A percentile compares a stretch with the other conserved stretches of the same genome.
phyloP scores from a whole-genome alignment of 2,113 vertebrate species.

The Eublepharis macularius region DNA sequence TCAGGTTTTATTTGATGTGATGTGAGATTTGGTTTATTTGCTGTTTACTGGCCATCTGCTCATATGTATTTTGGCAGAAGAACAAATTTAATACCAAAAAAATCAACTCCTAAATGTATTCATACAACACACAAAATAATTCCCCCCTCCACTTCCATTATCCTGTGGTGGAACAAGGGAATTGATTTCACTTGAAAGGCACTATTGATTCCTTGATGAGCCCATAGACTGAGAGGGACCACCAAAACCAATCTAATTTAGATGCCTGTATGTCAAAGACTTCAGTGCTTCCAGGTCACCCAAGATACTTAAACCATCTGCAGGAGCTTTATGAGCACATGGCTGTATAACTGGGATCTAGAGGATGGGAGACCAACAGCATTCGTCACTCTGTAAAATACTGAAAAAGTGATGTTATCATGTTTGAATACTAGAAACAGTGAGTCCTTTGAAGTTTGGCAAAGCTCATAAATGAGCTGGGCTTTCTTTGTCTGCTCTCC shows the following conservation, averaged over 20 bases:
- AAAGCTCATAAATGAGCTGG: no score
- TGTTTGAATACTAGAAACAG: no score
- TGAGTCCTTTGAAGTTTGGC: no score
- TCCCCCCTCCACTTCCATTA: neutral
- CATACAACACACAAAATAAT: neutral
- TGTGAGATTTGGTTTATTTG: neutral
- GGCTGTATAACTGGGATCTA: neutral
- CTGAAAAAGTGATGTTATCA: no score
- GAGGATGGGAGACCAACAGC: neutral
- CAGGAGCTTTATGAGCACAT: neutral
- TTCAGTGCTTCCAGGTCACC: neutral
- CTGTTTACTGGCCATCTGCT: neutral
- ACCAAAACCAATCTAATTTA: neutral
- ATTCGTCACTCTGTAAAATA: neutral
- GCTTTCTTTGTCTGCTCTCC: no score
- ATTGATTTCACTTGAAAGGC: neutral
- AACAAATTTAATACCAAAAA: neutral
- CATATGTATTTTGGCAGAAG: neutral
- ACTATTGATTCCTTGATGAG: neutral
- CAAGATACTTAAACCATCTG: neutral
- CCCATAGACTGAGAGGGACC: neutral
- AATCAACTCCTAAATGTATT: neutral
- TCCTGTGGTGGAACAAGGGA: neutral
- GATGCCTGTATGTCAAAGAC: no score
- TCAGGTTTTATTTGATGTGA: neutral